Evolutionary conservation across 2,113 vertebrate species (phyloP).

Genomic region (Rhinichthys klamathensis): DNA sequence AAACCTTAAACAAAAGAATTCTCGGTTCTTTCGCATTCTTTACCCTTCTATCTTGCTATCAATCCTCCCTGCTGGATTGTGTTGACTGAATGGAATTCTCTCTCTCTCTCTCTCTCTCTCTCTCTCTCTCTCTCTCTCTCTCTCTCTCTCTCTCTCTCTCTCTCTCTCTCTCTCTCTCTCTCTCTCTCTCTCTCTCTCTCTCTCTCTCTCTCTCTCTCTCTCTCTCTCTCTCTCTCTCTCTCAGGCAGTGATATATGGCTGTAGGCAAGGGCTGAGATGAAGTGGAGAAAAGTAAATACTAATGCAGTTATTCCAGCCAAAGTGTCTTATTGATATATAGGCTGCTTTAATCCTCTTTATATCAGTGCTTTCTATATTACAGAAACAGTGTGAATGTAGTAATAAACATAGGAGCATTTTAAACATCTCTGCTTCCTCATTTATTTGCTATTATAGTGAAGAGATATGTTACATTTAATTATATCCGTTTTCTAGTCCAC

Average conservation of each 20-base stretch:
- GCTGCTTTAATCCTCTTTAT: constrained; percentile 55
- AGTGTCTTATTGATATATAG: constrained; percentile 60
- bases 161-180: constrained; percentile 45
- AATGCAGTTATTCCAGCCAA: constrained; percentile 60
- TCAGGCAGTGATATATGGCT: constrained; percentile 43
- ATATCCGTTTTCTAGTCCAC: background rate
- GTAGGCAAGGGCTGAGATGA: constrained; percentile 51
- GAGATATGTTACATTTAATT: constrained; percentile 15
- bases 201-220: constrained; percentile 60
- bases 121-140: constrained; percentile 59
- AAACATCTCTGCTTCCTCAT: constrained; percentile 11
- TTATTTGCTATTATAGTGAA: constrained; percentile 1
- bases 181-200: constrained; percentile 57
- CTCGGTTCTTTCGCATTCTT: constrained; percentile 53
- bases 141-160: constrained; percentile 54
- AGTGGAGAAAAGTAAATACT: constrained; percentile 57
- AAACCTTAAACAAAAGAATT: background rate
- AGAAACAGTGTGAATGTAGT: constrained; percentile 30
- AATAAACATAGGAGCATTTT: constrained; percentile 20
- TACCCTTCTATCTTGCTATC: constrained; percentile 51
- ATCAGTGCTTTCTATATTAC: constrained; percentile 56
- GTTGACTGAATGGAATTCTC: constrained; percentile 33
- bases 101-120: constrained; percentile 56
- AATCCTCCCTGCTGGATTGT: constrained; percentile 24
- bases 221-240: constrained; percentile 53